These are phyloP conservation scores for Leucozona laternaria DNA, from an alignment of 2,888 invertebrate species.

Conservation along the genomic window DNA sequence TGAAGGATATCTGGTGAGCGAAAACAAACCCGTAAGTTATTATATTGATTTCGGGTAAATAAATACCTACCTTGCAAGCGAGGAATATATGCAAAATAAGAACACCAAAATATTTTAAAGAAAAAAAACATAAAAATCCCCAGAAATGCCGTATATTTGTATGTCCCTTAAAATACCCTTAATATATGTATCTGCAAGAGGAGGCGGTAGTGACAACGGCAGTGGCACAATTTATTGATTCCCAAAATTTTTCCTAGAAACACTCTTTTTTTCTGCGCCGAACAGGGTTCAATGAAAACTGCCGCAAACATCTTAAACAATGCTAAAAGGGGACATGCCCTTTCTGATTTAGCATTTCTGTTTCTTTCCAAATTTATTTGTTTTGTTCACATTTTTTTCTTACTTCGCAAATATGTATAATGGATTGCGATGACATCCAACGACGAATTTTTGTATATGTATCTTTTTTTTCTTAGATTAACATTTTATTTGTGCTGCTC, in stretches of 20 bases:
- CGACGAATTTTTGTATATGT: slow-evolving; percentile 60
- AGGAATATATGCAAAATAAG: slow-evolving; percentile 5
- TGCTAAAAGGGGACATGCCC: slow-evolving; percentile 68
- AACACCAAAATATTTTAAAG: neutral
- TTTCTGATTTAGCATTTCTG: slow-evolving; percentile 71
- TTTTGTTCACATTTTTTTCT: slow-evolving; percentile 34
- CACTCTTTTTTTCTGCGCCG: slow-evolving; percentile 49
- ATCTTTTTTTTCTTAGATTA: slow-evolving; percentile 37
- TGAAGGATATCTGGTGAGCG: neutral
- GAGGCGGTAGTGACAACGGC: slow-evolving; percentile 28
- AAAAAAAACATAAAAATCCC: neutral
- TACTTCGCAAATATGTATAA: slow-evolving; percentile 55
- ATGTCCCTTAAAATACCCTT: slow-evolving; percentile 50
- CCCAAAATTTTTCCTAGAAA: slow-evolving; percentile 73
- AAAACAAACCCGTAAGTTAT: neutral
- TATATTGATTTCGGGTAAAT: neutral
- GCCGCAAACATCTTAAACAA: slow-evolving; percentile 71
- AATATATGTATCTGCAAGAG: slow-evolving; percentile 35
- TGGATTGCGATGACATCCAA: slow-evolving; percentile 70
- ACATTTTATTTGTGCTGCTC: slow-evolving; percentile 18
- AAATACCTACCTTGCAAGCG: neutral
- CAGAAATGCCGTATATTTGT: slow-evolving; percentile 23
- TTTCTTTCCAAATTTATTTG: slow-evolving; percentile 33
- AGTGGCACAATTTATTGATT: slow-evolving; percentile 70
- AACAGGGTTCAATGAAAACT: slow-evolving; percentile 69